Base-by-base conservation (phyloP, 2,888 invertebrate species). In the Yponomeuta malinellus region DNA sequence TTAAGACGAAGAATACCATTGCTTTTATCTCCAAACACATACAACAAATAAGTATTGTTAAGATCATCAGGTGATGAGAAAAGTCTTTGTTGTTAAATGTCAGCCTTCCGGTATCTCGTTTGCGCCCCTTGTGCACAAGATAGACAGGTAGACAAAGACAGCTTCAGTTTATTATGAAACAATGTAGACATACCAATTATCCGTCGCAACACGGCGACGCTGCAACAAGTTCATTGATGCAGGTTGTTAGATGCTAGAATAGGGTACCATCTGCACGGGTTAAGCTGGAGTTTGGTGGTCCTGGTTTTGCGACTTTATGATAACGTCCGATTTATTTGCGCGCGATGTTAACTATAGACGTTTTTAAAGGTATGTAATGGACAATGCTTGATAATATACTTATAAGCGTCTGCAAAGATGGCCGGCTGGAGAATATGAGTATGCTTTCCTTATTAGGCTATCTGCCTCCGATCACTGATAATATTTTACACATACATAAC, bases 171-270 rank as follows among this genome's bases (percentile, higher is more conserved):
- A 59, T 65, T 65, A 65, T 65, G 31, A 65, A 65, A 65, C 65
- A 65, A 65, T 65, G 65, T 65, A 65, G 65, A 65, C 65, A 65
- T 65, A 65, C 31, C 67, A 67, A 67, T 67, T 43, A 43, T 37
- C 31, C 43, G 75, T 76, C 78, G 81, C 80, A 82, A 78, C 78
- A 82, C 80, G 82, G 79, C 78, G 79, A 77, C 52, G 70, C 66
- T 70, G 71, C 77, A 72, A 72, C 72, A 72, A 80, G 81, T 77
- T 80, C 84, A 79, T 82, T 83, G 82, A 83, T 81, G 84, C 84
- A 79, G 74, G 77, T 84, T 82, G 85, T 85, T 86, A 84, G 83
- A 81, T 78, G 82, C 79, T 73, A 52, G 52, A 69, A 15, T 68
- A 43, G 68, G 48, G 68, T n/a, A 23, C 23, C 68, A 68, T 43